A percentile compares a stretch with the other conserved stretches of the same genome.
These are phyloP conservation scores for Petromus typicus DNA, from an alignment of 2,113 vertebrate species.

Conservation along the genomic window DNA sequence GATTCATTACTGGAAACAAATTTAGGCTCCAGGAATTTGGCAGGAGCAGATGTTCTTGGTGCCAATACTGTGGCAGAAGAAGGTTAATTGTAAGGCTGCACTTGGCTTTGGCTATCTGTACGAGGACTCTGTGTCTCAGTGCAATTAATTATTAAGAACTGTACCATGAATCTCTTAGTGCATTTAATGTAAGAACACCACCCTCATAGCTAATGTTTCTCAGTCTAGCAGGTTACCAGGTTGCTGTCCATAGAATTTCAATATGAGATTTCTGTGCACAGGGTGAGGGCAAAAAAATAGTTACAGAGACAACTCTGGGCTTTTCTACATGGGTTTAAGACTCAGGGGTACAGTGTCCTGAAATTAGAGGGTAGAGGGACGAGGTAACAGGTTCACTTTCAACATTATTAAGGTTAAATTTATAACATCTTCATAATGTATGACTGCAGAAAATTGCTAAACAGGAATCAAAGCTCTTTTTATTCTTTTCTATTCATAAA, in stretches of 20 bases:
- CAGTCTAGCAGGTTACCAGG: conserved; percentile 59
- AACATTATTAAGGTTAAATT: conserved; percentile 24
- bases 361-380: background rate
- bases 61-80: conserved; percentile 54
- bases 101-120: conserved; percentile 48
- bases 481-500: conserved; percentile 46
- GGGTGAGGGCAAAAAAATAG: conserved; percentile 36
- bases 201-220: conserved; percentile 52
- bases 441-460: conserved; percentile 52
- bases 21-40: conserved; percentile 68
- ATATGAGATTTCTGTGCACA: conserved; percentile 51
- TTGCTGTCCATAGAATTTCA: conserved; percentile 61
- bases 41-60: conserved; percentile 35
- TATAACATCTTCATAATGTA: conserved; percentile 20
- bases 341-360: background rate
- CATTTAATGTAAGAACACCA: conserved; percentile 57
- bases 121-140: background rate
- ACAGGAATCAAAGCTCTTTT: conserved; percentile 29
- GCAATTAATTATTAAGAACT: conserved; percentile 63
- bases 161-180: conserved; percentile 50
- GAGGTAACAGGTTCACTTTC: conserved; percentile 23
- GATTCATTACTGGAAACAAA: conserved; percentile 70
- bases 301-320: background rate
- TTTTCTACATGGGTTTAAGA: background rate
- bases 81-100: conserved; percentile 61